Evolutionary conservation across 1,140 invertebrate genomes (phyloP), one percentile per base, ranked within the genome.

Genomic region (Penaeus indicus): DNA sequence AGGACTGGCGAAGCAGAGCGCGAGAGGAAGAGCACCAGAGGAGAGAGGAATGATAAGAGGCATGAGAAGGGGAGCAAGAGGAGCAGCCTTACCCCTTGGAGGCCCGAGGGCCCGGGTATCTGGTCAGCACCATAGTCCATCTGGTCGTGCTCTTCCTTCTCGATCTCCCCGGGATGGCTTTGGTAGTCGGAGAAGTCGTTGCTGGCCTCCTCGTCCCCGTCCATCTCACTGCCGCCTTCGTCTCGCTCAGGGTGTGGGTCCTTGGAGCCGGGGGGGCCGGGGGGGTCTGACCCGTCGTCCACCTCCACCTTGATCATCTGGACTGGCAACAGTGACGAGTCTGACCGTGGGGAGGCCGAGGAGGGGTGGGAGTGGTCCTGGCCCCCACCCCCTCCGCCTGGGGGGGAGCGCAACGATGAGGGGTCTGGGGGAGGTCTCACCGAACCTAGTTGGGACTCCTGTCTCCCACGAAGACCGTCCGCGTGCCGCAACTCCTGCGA

Each of bases 111-210:
- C 69, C 88, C 88, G 54, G 88, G 88, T 61, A 89, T n/a, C 69
- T 89, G 88, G 62, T 89, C 88, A 62, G 88, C 81, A 80, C 61
- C 32, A 72, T 89, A 89, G 47, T 89, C 88, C 84, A 85, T 81
- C 54, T 89, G 88, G 75, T 89, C 88, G 69, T 89, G 88, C 27
- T 89, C 88, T 72, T 89, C 88, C 47, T 89, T 89, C 77, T 89
- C 88, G 69, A 89, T 89, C 42, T 89, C 88, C 11, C 83, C 75
- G 7, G 47, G n/a, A 84, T 89, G 83, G 60, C 82, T 69, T 78
- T 84, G 87, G 87, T 89, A 89, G 27, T 89, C 88, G 10, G 62
- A 61, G 63, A 85, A 84, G 47, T 89, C 83, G 16, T 80, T 89
- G 77, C 72, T 79, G n/a, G 64, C 82, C 38, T 89, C 88, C 38